phyloP scores from a whole-genome alignment of 1,140 invertebrate genomes.

The Macrocentrus cingulum region DNA sequence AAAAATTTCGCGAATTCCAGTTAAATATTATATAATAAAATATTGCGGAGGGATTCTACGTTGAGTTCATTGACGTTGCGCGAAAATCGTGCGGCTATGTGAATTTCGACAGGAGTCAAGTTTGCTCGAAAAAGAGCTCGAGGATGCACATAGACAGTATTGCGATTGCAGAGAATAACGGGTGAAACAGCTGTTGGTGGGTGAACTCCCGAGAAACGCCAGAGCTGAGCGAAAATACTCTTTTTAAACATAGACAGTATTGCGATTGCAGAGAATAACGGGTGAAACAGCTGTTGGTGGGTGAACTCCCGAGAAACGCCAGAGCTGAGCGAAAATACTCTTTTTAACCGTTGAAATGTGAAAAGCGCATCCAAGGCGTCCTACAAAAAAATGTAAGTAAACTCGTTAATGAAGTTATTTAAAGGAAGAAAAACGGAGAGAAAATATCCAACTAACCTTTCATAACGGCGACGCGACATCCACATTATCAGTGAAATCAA shows the following conservation, averaged over 20 bases:
- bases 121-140: not conserved
- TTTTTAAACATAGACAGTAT: conserved; percentile 7
- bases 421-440: too few relatives aligned
- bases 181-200: conserved; percentile 51
- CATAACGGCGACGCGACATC: not conserved
- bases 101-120: conserved; percentile 21
- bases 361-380: too few relatives aligned
- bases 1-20: not conserved
- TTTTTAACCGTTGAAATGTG: not conserved
- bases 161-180: conserved; percentile 33
- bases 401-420: too few relatives aligned
- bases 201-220: conserved; percentile 34
- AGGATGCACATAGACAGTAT: conserved; percentile 14
- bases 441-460: too few relatives aligned
- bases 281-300: conserved; percentile 51
- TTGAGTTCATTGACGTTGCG: not conserved
- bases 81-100: not conserved
- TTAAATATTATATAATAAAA: too few relatives aligned
- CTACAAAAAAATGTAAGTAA: conserved; percentile 33
- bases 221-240: conserved; percentile 39
- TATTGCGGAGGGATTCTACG: not conserved
- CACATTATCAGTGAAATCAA: conserved; percentile 55
- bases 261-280: conserved; percentile 33
- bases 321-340: conserved; percentile 39
- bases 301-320: conserved; percentile 34